Base-by-base conservation (phyloP, 2,113 vertebrate genomes). In the Psilopogon haemacephalus region DNA sequence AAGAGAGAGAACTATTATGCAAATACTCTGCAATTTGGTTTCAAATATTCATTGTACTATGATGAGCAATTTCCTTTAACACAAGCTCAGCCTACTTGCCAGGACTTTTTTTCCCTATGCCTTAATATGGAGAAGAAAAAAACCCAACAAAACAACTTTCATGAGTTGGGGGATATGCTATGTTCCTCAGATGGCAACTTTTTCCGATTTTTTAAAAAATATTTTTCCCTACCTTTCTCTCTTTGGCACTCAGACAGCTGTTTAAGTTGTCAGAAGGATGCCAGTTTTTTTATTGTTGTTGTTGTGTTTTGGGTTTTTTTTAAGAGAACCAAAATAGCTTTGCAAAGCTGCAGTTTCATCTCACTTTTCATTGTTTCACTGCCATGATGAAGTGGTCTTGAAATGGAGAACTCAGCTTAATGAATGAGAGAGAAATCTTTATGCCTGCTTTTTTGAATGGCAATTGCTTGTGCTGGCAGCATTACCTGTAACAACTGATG, bases 11-110 rank as follows among this genome's bases (percentile, higher is more conserved):
- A 97, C 97, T 96, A 97, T 98, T 98, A 98, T 98, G 97, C 97
- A 98, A 98, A 98, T 98, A 96, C 84, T 94, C 95, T 95, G 96
- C 96, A 98, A 97, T 98, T 98, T 97, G 64, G 89, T 98, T 98
- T 97, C 95, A 90, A 98, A 97, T 97, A 97, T 85, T 97, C 97
- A 97, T 98, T 98, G 96, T 98, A 95, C 94, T 96, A 67, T 96
- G 97, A 97, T 97, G 97, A 97, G 97, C 97, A 97, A 98, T 98
- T 98, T 98, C 94, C 94, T 97, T 97, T 97, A 97, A 96, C 91
- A 97, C 95, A 97, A 97, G 95, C 95, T 95, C 96, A 97, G 89
- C 93, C 91, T 96, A 86, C 95, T 96, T 97, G 93, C 96, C 96
- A 97, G 89, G 91, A 90, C 73, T 42, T 60, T 24, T 60, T 60